Percentiles rank a stretch among this genome's conserved stretches.
These are phyloP conservation scores for Linyphia triangularis DNA, from an alignment of 2,888 invertebrate species.

Conservation along the genomic window DNA sequence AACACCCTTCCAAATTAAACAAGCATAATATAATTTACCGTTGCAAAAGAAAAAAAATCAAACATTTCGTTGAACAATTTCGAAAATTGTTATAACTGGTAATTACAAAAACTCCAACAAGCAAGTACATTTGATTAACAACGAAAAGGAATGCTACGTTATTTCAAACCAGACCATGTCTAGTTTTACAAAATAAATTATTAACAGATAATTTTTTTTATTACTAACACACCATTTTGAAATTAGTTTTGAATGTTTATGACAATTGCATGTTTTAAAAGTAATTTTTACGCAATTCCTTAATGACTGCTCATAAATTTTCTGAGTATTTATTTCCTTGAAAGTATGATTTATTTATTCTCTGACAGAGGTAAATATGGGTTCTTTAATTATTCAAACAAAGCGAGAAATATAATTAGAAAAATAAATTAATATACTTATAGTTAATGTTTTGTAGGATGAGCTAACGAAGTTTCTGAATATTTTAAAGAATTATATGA, in stretches of 20 bases:
- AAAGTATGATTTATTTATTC: not conserved
- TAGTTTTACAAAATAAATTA: not conserved
- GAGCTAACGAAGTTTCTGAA: no score
- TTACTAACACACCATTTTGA: not conserved
- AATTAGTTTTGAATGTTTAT: not conserved
- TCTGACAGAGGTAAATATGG: not conserved
- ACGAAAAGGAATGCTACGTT: not conserved
- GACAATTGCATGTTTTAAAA: not conserved
- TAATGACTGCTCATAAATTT: not conserved
- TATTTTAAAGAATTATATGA: no score
- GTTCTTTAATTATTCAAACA: not conserved
- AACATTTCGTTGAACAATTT: no score
- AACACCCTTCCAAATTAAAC: no score
- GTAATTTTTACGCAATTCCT: not conserved
- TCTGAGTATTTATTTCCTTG: not conserved
- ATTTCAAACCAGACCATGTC: not conserved
- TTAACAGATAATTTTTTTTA: not conserved
- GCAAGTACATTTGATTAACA: not conserved
- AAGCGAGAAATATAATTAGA: no score
- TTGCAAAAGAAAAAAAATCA: no score
- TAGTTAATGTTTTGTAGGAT: no score
- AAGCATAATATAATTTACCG: no score
- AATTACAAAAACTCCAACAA: no score
- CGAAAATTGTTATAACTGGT: no score
- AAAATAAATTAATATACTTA: no score